A percentile compares a stretch with the other conserved stretches of the same genome.
Conservation (phyloP, 1,140 invertebrate genomes). For the Leptinotarsa texana region DNA sequence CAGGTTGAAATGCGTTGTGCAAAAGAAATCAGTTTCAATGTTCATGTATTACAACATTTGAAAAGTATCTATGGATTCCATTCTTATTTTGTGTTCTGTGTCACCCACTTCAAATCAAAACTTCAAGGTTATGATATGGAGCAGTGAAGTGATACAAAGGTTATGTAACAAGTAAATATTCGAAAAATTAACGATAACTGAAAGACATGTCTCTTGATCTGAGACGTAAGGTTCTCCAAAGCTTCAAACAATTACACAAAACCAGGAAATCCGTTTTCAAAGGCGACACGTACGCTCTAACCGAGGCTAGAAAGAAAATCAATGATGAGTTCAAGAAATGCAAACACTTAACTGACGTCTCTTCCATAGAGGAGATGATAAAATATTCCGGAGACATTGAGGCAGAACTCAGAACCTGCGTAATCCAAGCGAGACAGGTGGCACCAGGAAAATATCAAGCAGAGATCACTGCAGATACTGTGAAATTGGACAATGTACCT, state of each 20-base stretch:
- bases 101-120: too few species aligned
- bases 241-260: constrained; percentile 68
- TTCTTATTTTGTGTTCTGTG: too few species aligned
- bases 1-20: too few species aligned
- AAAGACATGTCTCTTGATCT: constrained; percentile 36
- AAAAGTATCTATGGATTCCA: too few species aligned
- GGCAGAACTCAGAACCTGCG: constrained; percentile 64
- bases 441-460: constrained; percentile 63
- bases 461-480: constrained; percentile 60
- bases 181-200: neutral
- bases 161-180: neutral
- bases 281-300: constrained; percentile 63
- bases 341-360: constrained; percentile 60
- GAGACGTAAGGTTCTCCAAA: constrained; percentile 60
- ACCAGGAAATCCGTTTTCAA: constrained; percentile 65
- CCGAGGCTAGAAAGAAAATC: constrained; percentile 63
- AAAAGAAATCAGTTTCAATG: too few species aligned
- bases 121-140: too few species aligned
- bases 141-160: too few species aligned
- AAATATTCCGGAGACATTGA: constrained; percentile 66
- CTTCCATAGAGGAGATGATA: constrained; percentile 64
- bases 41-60: too few species aligned
- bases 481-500: constrained; percentile 61
- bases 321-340: constrained; percentile 70
- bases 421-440: constrained; percentile 67